Evolutionary conservation across 2,888 invertebrate genomes (phyloP), one percentile per base, ranked within the genome.

Genomic region (Sabatieria punctata): DNA sequence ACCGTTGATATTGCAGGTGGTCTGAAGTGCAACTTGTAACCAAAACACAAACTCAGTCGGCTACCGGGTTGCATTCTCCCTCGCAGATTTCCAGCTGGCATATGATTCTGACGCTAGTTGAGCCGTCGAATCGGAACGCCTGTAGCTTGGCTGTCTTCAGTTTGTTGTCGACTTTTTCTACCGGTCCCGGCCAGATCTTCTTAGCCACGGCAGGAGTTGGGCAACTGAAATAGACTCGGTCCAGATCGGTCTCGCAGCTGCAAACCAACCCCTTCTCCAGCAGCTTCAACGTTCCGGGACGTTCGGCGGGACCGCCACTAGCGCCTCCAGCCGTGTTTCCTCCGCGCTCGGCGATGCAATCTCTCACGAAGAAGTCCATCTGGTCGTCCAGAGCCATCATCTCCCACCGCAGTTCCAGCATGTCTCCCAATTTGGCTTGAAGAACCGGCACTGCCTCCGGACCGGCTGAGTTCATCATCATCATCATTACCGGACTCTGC

Each of bases 311-410:
- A 11, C n/a, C 25, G 25, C n/a, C 25, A 23, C 44, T 38, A n/a
- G 35, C 22, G 36, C 4, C 24, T 25, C 13, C 38, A 15, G 43
- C 4, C 43, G 22, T 19, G 21, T 35, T 27, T 44, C 56, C 43
- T 15, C 58, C 61, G 37, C 61, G 58, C 41, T 63, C 63, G 35
- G 63, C 63, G 47, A 51, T 50, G 45, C 63, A 63, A 44, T 61
- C 58, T 47, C 54, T 53, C 40, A 63, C 63, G 47, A 64, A 60
- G 57, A 64, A 63, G 52, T 63, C 63, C 43, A 63, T 53, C 49
- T 60, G 59, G 43, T 60, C 61, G 46, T 63, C 63, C 59, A 63
- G 59, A 13, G 63, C 63, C 61, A 63, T 60, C 45, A 63, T 60
- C 50, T 64, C 63, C 63, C 63, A 63, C 35, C 57, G 55, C 42